These are phyloP conservation scores for Leptinotarsa haldemani DNA, from an alignment of 2,888 invertebrate genomes.

Conservation along the genomic window DNA sequence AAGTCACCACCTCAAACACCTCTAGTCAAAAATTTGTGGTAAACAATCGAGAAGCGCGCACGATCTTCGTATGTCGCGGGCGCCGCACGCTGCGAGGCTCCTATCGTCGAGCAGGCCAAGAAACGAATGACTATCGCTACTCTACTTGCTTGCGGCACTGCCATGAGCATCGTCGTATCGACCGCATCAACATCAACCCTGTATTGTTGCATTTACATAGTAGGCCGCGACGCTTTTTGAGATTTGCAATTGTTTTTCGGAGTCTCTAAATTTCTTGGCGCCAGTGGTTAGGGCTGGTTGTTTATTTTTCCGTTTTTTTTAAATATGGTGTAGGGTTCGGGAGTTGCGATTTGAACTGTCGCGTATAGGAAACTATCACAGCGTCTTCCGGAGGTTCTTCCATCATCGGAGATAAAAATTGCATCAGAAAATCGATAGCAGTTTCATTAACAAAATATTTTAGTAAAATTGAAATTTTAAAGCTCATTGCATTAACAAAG, in stretches of 20 bases:
- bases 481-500: too few species aligned
- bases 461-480: too few species aligned
- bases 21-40: background rate
- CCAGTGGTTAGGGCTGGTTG: constrained; percentile 12
- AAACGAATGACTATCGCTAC: constrained; percentile 55
- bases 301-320: constrained; percentile 1
- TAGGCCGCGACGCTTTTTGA: constrained; percentile 44
- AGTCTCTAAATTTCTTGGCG: constrained; percentile 41
- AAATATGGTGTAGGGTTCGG: too few species aligned
- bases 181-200: constrained; percentile 54
- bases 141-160: constrained; percentile 58
- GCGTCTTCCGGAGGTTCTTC: too few species aligned
- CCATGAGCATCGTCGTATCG: constrained; percentile 58
- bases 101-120: constrained; percentile 49
- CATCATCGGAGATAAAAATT: too few species aligned
- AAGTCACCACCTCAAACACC: constrained; percentile 12
- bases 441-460: too few species aligned
- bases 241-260: constrained; percentile 40
- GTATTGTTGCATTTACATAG: constrained; percentile 57
- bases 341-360: too few species aligned
- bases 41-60: constrained; percentile 31
- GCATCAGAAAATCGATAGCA: too few species aligned
- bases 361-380: too few species aligned
- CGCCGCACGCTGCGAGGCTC: constrained; percentile 33
- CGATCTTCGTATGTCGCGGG: constrained; percentile 37